Conservation (phyloP, 2,113 vertebrate species). For the Salvelinus sp. region DNA sequence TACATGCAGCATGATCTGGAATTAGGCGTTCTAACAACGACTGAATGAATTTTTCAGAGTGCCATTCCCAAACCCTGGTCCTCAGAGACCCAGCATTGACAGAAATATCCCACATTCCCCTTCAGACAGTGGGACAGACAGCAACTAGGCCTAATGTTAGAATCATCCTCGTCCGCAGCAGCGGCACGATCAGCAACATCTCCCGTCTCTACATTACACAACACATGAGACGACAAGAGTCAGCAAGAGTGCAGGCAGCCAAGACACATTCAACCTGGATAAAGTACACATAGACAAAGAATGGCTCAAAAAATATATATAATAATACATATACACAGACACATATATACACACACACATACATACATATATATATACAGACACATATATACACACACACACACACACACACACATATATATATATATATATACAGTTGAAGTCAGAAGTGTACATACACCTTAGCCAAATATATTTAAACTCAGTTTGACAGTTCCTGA, state of each 20-base stretch:
- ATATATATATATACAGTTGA: no score
- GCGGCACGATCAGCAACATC: slow-evolving; percentile 34
- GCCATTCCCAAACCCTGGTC: neutral
- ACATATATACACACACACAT: no score
- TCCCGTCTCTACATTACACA: slow-evolving; percentile 42
- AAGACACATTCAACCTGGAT: slow-evolving; percentile 13
- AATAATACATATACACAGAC: no score
- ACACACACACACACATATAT: no score
- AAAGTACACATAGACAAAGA: neutral
- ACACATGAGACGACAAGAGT: slow-evolving; percentile 43
- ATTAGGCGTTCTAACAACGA: neutral
- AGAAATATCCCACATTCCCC: slow-evolving; percentile 55
- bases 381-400: no score
- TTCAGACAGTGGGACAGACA: slow-evolving; percentile 42
- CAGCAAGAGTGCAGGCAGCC: slow-evolving; percentile 19
- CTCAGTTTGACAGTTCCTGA: no score
- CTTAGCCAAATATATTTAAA: no score
- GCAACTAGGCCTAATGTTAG: slow-evolving; percentile 63
- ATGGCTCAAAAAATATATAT: no score
- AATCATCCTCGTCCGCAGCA: slow-evolving; percentile 56
- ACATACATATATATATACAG: no score
- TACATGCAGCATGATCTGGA: neutral
- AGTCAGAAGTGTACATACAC: no score
- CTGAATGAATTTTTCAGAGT: neutral
- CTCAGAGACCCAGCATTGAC: slow-evolving; percentile 16